Percentiles rank a stretch among this genome's conserved stretches.
These are phyloP conservation scores for Oreortyx pictus DNA, from an alignment of 2,797 vertebrate species.

Conservation along the genomic window DNA sequence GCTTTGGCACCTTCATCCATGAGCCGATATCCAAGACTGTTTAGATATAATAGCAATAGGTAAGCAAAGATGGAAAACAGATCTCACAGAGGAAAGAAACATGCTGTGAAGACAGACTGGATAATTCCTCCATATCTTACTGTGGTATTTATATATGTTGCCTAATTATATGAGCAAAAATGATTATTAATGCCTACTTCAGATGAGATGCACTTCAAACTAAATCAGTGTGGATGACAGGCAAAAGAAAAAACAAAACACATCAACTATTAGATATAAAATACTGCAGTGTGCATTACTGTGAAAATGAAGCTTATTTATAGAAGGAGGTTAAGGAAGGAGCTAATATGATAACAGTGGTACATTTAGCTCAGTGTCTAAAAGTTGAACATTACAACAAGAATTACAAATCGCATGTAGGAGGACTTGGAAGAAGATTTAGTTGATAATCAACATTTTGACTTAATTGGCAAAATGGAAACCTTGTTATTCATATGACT, in stretches of 20 bases:
- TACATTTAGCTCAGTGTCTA: conserved; percentile 14
- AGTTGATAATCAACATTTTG: not conserved
- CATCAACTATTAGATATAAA: not conserved
- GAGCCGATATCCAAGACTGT: not conserved
- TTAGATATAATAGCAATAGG: not conserved
- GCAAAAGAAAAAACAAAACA: not conserved
- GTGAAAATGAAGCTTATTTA: not conserved
- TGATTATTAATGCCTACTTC: not conserved
- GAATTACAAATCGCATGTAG: not conserved
- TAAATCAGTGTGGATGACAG: not conserved
- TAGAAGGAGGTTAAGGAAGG: conserved; percentile 25
- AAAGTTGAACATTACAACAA: not conserved
- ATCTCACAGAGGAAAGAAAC: not conserved
- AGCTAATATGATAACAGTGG: not conserved
- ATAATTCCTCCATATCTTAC: not conserved
- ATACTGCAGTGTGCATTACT: not conserved
- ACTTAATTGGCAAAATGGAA: conserved; percentile 19
- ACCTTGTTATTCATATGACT: not conserved
- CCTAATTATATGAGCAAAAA: not conserved
- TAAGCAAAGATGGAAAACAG: not conserved
- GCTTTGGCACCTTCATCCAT: not conserved
- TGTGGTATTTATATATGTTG: not conserved
- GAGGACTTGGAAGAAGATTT: conserved; percentile 29
- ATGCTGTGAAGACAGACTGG: not conserved
- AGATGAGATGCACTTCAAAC: not conserved